Evolutionary conservation across 92 coral and sea anemone species (phyloP).

Genomic region (Epizoanthus fatuus): DNA sequence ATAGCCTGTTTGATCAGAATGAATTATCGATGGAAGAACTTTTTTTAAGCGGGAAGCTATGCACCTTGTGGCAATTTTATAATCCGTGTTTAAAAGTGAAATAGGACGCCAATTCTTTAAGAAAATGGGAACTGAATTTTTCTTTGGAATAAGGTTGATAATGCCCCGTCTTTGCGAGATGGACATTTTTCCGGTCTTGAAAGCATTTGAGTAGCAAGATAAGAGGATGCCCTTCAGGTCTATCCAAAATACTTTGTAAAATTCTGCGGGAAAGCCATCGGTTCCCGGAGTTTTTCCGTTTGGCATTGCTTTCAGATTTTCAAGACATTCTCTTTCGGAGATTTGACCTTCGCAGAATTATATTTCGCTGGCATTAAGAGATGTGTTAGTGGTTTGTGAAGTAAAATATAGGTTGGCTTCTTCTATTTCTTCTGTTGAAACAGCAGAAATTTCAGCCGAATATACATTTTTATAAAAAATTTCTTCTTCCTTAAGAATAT

Average conservation of each 20-base stretch:
- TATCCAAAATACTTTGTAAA: not conserved
- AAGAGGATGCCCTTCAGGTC: not conserved
- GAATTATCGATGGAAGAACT: constrained; percentile 17
- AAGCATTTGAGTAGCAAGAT: not conserved
- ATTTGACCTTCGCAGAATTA: not conserved
- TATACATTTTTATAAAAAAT: not conserved
- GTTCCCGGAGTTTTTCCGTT: not conserved
- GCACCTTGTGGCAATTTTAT: constrained; percentile 28
- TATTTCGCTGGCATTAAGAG: not conserved
- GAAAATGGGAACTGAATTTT: not conserved
- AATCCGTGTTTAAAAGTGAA: constrained; percentile 43
- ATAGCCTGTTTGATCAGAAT: not conserved
- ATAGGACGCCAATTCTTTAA: constrained; percentile 34
- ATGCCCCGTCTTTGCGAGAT: not conserved
- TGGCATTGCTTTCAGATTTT: not conserved
- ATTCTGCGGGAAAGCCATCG: not conserved
- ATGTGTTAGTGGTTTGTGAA: not conserved
- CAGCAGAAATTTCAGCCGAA: not conserved
- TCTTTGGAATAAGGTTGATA: not conserved
- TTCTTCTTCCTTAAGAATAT: too few relatives aligned
- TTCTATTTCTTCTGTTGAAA: not conserved
- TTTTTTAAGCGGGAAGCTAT: constrained; percentile 15
- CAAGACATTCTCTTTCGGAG: not conserved
- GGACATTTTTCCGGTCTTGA: not conserved
- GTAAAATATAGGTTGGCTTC: not conserved